phyloP scores from a whole-genome alignment of 2,797 vertebrate genomes.

The Eurystomus glaucurus region DNA sequence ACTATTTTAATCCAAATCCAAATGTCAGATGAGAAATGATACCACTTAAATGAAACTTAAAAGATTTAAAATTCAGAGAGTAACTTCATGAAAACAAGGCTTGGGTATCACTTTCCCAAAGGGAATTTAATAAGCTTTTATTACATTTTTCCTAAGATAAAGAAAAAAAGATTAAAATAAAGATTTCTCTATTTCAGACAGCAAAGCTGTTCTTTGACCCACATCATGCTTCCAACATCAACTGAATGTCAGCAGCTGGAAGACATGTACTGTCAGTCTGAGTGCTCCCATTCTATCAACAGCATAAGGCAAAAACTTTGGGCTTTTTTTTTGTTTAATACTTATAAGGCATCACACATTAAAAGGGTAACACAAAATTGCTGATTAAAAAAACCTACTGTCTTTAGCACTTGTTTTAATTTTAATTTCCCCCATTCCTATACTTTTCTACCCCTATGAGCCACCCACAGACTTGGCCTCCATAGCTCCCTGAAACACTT shows the following conservation, averaged over 20 bases:
- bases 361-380: background rate
- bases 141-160: background rate
- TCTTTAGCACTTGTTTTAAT: background rate
- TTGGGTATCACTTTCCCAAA: background rate
- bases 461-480: background rate
- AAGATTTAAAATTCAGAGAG: background rate
- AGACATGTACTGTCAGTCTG: background rate
- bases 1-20: background rate
- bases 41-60: background rate
- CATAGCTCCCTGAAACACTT: background rate
- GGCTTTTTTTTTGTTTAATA: background rate
- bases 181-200: background rate
- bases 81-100: background rate
- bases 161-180: background rate
- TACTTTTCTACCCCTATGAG: background rate
- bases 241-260: background rate
- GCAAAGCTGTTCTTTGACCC: background rate
- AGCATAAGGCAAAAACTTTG: background rate
- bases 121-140: background rate
- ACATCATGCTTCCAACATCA: background rate
- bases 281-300: background rate
- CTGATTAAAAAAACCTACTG: background rate
- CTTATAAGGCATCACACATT: fast-evolving
- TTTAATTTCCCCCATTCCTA: background rate
- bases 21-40: background rate